Base-by-base conservation (phyloP, 2,888 invertebrate genomes). In the Arenicola marina region DNA sequence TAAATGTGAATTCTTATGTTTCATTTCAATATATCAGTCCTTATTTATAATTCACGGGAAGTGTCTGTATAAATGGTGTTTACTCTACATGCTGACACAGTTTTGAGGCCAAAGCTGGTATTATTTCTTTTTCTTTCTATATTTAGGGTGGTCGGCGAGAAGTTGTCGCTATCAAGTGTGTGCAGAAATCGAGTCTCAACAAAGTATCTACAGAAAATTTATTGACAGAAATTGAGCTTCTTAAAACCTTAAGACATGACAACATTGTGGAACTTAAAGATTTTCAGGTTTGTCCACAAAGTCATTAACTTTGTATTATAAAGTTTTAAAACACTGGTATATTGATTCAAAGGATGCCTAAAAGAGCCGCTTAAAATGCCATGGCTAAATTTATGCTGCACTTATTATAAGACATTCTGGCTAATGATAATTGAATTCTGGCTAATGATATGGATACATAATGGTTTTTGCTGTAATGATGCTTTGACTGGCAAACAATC, bases 201-300 rank as follows among this genome's bases (percentile, higher is more conserved):
- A 88, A 88, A 61, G 84, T 88, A 0, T 90, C 92, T 0, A 88
- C 89, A 4, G 91, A 93, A 77, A 92, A 92, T 83, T 86, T 94
- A 26, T 86, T 93, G 53, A 90, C 90, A 0, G 94, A 94, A 86
- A 94, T 94, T 43, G 86, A 89, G 38, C 84, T 93, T 26, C 83
- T 94, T 71, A 92, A 93, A 79, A 88, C 88, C 0, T 84, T 94
- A 0, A 88, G 89, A 26, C 92, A 93, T 80, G 89, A 89, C 1
- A 87, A 92, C 76, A 92, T 94, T 56, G 93, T 94, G 0, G 87
- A 89, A 57, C 89, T 94, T 86, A 88, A 88, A 75, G 91, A 94
- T 76, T 94, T 94, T 71, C 74, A 77, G 74, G 84, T 84, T 70
- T 56, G 60, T 63, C 31, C 51, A 53, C n/a, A n/a, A n/a, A n/a